Conservation (phyloP, 1,140 invertebrate genomes). For the Eueides isabella region DNA sequence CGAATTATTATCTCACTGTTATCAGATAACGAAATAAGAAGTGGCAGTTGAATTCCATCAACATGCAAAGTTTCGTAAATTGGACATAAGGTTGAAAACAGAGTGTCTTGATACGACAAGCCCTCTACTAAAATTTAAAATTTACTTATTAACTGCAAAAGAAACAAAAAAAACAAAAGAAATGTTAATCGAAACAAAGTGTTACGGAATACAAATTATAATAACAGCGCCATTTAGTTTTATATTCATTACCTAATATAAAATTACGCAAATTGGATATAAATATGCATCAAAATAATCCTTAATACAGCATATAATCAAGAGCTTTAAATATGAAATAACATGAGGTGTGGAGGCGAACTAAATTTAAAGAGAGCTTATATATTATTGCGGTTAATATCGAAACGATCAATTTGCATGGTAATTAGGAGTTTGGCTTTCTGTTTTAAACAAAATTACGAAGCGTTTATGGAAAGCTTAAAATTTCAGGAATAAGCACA, state of each 20-base stretch:
- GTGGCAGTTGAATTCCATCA: too few relatives aligned
- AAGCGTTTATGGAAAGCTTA: slow-evolving; percentile 51
- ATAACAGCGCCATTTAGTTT: neutral
- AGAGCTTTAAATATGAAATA: slow-evolving; percentile 32
- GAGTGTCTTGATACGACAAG: too few relatives aligned
- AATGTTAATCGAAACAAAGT: neutral
- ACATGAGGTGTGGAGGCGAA: slow-evolving; percentile 22
- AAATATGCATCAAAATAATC: slow-evolving; percentile 37
- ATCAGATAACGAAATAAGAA: too few relatives aligned
- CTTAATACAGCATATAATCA: slow-evolving; percentile 32
- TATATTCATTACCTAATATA: slow-evolving; percentile 18
- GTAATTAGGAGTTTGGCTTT: slow-evolving; percentile 67
- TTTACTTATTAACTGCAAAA: neutral
- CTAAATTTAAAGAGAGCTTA: slow-evolving; percentile 38
- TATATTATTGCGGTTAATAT: slow-evolving; percentile 61
- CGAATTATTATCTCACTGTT: neutral
- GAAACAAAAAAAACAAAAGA: neutral
- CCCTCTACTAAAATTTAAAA: too few relatives aligned
- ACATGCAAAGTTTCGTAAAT: too few relatives aligned
- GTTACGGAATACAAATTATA: neutral
- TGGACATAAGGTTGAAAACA: too few relatives aligned
- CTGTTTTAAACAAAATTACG: slow-evolving; percentile 67
- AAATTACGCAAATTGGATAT: slow-evolving; percentile 31
- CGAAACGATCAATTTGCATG: slow-evolving; percentile 74
- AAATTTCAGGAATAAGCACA: slow-evolving; percentile 36